These are phyloP conservation scores for Anthophora plumipes DNA, from an alignment of 2,888 invertebrate species.

Conservation along the genomic window DNA sequence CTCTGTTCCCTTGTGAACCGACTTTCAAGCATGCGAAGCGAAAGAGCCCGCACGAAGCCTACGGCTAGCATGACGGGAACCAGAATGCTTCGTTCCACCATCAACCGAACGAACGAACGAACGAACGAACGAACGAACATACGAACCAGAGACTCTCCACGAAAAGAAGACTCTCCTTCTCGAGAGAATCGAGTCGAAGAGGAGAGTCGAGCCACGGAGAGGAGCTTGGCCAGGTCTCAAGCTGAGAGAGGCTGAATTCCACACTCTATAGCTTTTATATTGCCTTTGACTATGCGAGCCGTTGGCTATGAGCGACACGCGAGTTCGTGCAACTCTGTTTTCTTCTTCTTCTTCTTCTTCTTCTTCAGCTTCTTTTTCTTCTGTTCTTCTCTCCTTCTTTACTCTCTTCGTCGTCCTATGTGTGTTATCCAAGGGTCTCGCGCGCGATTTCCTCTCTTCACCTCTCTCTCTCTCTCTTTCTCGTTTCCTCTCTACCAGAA, in stretches of 20 bases:
- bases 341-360: not conserved
- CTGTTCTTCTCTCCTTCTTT: not conserved
- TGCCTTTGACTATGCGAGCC: conserved; percentile 79
- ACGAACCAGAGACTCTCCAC: conserved; percentile 63
- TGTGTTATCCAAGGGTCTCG: no score
- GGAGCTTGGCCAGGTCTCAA: conserved; percentile 73
- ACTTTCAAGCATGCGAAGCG: conserved; percentile 64
- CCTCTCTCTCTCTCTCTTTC: accelerated
- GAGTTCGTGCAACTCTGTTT: conserved; percentile 67
- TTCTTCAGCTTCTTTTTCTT: no score
- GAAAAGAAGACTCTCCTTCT: no score
- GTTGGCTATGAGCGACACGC: conserved; percentile 76
- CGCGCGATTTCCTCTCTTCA: not conserved
- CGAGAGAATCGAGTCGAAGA: conserved; percentile 71
- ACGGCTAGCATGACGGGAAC: conserved; percentile 81
- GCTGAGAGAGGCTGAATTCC: conserved; percentile 82
- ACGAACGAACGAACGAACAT: conserved; percentile 59
- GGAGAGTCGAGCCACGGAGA: conserved; percentile 64
- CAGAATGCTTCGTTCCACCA: conserved; percentile 79
- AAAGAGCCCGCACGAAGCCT: conserved; percentile 76
- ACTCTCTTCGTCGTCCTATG: not conserved
- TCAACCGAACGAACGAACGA: conserved; percentile 65
- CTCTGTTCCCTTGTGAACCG: conserved; percentile 52
- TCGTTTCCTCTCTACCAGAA: conserved; percentile 14
- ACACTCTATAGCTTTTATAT: conserved; percentile 81